These are phyloP conservation scores for Scaeva pyrastri DNA, from an alignment of 2,888 invertebrate species.

Conservation along the genomic window DNA sequence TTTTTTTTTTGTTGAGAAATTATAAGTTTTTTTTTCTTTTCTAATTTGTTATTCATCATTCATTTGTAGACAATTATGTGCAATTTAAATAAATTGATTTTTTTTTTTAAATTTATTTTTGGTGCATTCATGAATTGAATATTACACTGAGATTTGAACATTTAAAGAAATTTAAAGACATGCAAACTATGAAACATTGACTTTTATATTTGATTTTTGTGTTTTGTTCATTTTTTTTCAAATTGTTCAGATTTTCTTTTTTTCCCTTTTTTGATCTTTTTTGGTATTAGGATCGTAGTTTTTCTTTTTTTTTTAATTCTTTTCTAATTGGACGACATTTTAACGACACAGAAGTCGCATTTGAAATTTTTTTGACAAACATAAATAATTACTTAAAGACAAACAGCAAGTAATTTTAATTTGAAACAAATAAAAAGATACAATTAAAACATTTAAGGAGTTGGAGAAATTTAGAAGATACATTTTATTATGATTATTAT, in stretches of 20 bases:
- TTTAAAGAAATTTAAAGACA: slow-evolving; percentile 30
- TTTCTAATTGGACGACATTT: slow-evolving; percentile 19
- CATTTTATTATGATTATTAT: not conserved
- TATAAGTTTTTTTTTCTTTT: not conserved
- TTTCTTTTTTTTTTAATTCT: not conserved
- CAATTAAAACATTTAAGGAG: not conserved
- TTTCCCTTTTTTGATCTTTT: not conserved
- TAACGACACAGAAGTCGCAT: slow-evolving; percentile 40
- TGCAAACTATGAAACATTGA: slow-evolving; percentile 44
- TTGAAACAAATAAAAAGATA: not conserved
- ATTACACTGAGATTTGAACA: slow-evolving; percentile 61
- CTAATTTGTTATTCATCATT: not conserved
- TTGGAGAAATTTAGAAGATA: not conserved
- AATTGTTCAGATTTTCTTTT: not conserved
- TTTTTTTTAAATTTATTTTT: slow-evolving; percentile 4
- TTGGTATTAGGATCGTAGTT: not conserved
- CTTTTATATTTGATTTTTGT: slow-evolving; percentile 1
- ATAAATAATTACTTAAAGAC: not conserved
- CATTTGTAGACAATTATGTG: slow-evolving; percentile 42
- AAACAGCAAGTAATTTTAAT: slow-evolving; percentile 7
- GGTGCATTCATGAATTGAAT: slow-evolving; percentile 57
- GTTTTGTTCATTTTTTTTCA: too few species aligned
- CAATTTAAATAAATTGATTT: slow-evolving; percentile 23
- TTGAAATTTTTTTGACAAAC: slow-evolving; percentile 6
- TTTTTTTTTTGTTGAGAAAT: slow-evolving; percentile 13